phyloP scores from a whole-genome alignment of 1,140 invertebrate species.

The Drosophila trapezifrons region DNA sequence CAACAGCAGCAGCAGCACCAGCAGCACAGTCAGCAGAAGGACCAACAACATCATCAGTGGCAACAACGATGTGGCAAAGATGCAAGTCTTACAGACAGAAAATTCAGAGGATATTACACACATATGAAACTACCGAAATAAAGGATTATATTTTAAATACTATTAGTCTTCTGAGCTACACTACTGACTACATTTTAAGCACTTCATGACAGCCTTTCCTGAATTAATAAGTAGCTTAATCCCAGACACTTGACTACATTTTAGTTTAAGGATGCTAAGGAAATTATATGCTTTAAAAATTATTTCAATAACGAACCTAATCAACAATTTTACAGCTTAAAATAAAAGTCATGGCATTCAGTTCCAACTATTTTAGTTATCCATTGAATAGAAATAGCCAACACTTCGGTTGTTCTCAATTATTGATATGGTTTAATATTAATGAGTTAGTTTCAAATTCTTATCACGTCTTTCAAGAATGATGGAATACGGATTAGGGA shows the following conservation, averaged over 20 bases:
- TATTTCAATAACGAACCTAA: too few species aligned
- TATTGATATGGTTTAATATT: slow-evolving; percentile 2
- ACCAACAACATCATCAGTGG: slow-evolving; percentile 38
- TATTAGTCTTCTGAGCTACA: neutral
- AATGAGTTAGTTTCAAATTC: slow-evolving; percentile 11
- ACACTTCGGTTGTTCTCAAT: slow-evolving; percentile 4
- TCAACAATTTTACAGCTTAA: too few species aligned
- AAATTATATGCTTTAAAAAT: too few species aligned
- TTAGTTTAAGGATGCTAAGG: too few species aligned
- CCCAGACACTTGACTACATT: too few species aligned
- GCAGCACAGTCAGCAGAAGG: slow-evolving; percentile 17
- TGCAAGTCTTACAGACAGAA: slow-evolving; percentile 34
- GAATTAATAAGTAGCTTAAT: neutral
- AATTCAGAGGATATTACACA: neutral
- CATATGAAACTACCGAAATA: neutral
- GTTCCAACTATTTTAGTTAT: neutral
- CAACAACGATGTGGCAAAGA: slow-evolving; percentile 56
- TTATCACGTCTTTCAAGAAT: slow-evolving; percentile 12
- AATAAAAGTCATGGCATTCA: too few species aligned
- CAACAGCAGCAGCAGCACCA: slow-evolving; percentile 30
- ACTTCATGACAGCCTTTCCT: neutral
- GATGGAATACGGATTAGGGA: slow-evolving; percentile 13
- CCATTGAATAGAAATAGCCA: neutral
- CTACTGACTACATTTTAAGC: too few species aligned
- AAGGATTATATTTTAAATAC: too few species aligned